Percentiles rank a stretch among this genome's conserved stretches.
phyloP scores from a whole-genome alignment of 1,140 invertebrate genomes.

The Sarcophaga bullata region DNA sequence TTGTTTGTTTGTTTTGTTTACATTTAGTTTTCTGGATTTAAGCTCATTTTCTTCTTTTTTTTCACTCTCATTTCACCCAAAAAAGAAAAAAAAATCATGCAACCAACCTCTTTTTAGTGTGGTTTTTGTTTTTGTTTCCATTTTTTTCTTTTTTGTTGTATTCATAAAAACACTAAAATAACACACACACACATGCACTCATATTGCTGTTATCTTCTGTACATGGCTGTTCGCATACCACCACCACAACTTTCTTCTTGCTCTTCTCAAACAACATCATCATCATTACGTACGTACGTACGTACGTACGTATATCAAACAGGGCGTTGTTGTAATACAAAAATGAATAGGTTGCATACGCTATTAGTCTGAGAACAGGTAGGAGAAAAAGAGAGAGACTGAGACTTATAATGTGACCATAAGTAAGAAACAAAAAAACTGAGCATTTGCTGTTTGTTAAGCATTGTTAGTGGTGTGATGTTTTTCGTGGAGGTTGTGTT shows the following conservation, averaged over 20 bases:
- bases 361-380: too few relatives aligned
- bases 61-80: not conserved
- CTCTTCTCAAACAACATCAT: too few relatives aligned
- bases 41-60: not conserved
- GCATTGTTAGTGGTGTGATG: conserved; percentile 17
- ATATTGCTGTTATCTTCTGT: too few relatives aligned
- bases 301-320: conserved; percentile 3
- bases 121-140: too few relatives aligned
- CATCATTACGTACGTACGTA: too few relatives aligned
- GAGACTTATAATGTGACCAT: too few relatives aligned
- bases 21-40: too few relatives aligned
- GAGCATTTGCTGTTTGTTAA: not conserved
- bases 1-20: not conserved
- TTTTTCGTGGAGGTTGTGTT: not conserved
- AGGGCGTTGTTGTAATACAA: conserved; percentile 21
- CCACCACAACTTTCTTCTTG: too few relatives aligned
- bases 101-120: not conserved
- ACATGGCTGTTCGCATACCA: too few relatives aligned
- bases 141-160: too few relatives aligned
- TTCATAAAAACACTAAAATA: not conserved
- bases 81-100: not conserved
- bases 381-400: not conserved
- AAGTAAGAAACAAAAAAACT: not conserved
- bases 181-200: not conserved
- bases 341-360: not conserved